These are phyloP conservation scores for Anoplopoma fimbria DNA, from an alignment of 2,113 vertebrate genomes.

Conservation along the genomic window DNA sequence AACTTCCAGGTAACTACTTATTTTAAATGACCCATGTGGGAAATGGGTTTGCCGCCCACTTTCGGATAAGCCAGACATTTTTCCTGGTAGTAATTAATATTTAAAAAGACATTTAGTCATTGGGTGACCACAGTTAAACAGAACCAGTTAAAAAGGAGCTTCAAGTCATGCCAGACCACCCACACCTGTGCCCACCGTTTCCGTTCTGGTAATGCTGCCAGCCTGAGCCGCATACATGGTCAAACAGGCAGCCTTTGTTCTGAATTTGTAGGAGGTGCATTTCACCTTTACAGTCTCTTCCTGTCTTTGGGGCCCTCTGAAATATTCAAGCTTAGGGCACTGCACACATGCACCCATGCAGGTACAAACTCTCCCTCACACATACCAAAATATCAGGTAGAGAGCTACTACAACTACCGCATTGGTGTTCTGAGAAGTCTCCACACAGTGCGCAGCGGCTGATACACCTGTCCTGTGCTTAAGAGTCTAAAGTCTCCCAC, in stretches of 20 bases:
- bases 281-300: slow-evolving; percentile 12
- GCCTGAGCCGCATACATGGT: slow-evolving; percentile 8
- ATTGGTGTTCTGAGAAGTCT: background rate
- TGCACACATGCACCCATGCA: slow-evolving; percentile 14
- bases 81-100: slow-evolving; percentile 11
- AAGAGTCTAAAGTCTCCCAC: slow-evolving; percentile 30
- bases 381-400: background rate
- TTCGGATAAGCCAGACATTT: background rate
- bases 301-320: background rate
- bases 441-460: background rate
- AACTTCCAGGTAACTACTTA: background rate
- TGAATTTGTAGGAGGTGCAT: slow-evolving; percentile 30
- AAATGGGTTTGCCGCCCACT: background rate
- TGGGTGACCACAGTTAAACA: background rate
- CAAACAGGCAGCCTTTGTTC: slow-evolving; percentile 59
- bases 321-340: background rate
- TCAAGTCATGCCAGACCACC: slow-evolving; percentile 24
- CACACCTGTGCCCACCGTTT: slow-evolving; percentile 43
- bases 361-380: background rate
- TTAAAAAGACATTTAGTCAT: slow-evolving; percentile 13
- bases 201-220: slow-evolving; percentile 7
- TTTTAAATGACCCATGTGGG: slow-evolving; percentile 3
- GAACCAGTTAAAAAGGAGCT: slow-evolving; percentile 9
- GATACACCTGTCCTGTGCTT: slow-evolving; percentile 27
- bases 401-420: background rate